These are phyloP conservation scores for Neofelis nebulosa DNA, from an alignment of 2,113 vertebrate species.

Conservation along the genomic window DNA sequence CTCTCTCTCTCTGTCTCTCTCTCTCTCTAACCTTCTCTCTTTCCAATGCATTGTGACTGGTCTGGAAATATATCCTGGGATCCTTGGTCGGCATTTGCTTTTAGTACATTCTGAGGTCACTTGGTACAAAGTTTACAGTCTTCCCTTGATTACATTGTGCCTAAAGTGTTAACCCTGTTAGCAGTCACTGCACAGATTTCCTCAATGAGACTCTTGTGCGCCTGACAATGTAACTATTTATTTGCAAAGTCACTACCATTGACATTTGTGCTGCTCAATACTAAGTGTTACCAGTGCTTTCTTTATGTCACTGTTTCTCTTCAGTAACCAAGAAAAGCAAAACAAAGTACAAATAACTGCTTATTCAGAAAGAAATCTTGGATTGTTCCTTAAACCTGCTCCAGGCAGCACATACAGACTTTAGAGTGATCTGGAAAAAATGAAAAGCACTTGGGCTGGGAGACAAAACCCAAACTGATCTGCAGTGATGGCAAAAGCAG, in stretches of 20 bases:
- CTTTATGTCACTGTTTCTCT: conserved; percentile 76
- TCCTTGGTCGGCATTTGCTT: conserved; percentile 12
- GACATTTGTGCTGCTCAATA: conserved; percentile 33
- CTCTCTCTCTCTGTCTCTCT: too few relatives aligned
- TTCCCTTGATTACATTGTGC: conserved; percentile 53
- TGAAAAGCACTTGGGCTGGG: conserved; percentile 80
- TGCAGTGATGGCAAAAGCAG: conserved; percentile 81
- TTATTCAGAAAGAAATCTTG: conserved; percentile 79
- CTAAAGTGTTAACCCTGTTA: conserved; percentile 54
- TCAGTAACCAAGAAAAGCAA: conserved; percentile 77
- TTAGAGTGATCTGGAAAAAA: conserved; percentile 84
- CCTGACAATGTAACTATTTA: conserved; percentile 70
- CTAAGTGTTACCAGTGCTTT: conserved; percentile 58
- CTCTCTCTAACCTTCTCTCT: too few relatives aligned
- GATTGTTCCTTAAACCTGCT: conserved; percentile 77
- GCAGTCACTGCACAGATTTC: conserved; percentile 50
- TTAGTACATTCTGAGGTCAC: not conserved
- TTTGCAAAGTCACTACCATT: conserved; percentile 44
- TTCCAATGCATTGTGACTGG: not conserved
- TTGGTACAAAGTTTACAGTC: conserved; percentile 16
- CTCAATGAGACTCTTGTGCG: conserved; percentile 59
- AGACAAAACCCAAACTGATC: conserved; percentile 78
- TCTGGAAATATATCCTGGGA: not conserved
- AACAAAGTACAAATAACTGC: conserved; percentile 78
- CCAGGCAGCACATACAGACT: conserved; percentile 72